phyloP scores from a whole-genome alignment of 1,140 invertebrate species.

The Ceratina calcarata region DNA sequence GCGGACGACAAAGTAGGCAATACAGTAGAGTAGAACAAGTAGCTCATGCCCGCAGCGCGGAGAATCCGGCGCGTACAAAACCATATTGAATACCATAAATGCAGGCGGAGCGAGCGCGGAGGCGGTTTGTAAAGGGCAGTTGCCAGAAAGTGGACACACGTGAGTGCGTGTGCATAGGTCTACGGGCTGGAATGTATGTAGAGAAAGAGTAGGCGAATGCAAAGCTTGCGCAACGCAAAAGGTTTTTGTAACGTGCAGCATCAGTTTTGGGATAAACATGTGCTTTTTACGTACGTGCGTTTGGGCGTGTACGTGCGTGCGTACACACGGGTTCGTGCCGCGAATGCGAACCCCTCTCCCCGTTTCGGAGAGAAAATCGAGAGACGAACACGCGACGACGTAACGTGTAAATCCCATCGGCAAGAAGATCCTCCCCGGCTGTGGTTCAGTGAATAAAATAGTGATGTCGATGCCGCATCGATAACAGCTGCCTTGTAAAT shows the following conservation, averaged over 20 bases:
- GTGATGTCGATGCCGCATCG: neutral
- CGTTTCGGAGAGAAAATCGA: slow-evolving; percentile 6
- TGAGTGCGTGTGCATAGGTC: neutral
- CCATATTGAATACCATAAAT: slow-evolving; percentile 26
- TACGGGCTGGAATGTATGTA: neutral
- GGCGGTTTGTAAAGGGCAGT: neutral
- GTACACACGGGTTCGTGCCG: neutral
- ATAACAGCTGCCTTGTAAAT: neutral
- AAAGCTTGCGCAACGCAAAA: neutral
- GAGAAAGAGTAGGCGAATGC: neutral
- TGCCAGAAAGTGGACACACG: neutral
- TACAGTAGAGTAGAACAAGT: neutral
- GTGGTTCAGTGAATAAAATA: slow-evolving; percentile 5
- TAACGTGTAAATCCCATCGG: neutral
- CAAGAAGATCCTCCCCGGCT: slow-evolving; percentile 13
- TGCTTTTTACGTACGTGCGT: neutral
- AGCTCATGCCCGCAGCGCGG: neutral
- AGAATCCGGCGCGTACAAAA: neutral
- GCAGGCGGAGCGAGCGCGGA: neutral
- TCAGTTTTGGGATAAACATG: slow-evolving; percentile 4
- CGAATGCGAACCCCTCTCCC: neutral
- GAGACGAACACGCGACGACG: neutral
- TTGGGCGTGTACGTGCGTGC: neutral
- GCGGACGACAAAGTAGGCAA: neutral
- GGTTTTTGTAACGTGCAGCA: slow-evolving; percentile 15